Evolutionary conservation across 2,797 vertebrate genomes (phyloP).

Genomic region (Scarus forsteni): DNA sequence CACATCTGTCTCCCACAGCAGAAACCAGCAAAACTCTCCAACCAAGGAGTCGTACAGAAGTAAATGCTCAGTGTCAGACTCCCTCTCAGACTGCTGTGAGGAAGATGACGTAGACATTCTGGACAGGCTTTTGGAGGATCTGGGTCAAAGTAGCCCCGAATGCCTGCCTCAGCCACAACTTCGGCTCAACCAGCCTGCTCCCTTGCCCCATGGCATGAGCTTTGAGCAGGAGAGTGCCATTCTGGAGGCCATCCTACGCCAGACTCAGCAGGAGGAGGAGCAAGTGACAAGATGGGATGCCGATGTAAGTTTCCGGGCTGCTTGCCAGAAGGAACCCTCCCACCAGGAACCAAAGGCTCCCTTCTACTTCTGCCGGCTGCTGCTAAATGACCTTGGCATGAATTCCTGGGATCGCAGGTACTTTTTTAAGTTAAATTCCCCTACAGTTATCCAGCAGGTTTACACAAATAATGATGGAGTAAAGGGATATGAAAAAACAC

Average conservation of each 20-base stretch:
- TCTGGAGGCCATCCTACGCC: constrained; percentile 87
- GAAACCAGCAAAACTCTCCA: constrained; percentile 54
- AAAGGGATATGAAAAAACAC: background rate
- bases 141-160: constrained; percentile 93
- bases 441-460: background rate
- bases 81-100: constrained; percentile 63
- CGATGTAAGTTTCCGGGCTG: constrained; percentile 80
- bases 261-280: constrained; percentile 88
- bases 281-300: constrained; percentile 84
- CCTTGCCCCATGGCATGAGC: constrained; percentile 91
- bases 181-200: constrained; percentile 90
- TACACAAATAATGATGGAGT: background rate
- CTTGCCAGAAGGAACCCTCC: constrained; percentile 85
- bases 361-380: constrained; percentile 95
- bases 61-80: constrained; percentile 49
- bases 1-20: constrained; percentile 37
- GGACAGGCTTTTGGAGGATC: constrained; percentile 90
- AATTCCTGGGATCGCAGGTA: constrained; percentile 99
- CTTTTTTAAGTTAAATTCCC: constrained; percentile 1
- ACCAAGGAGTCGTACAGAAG: constrained; percentile 45
- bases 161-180: constrained; percentile 90
- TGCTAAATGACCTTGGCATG: constrained; percentile 97
- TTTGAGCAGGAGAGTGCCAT: constrained; percentile 89
- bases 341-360: constrained; percentile 90
- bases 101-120: constrained; percentile 89